Evolutionary conservation across 2,113 vertebrate species (phyloP), one percentile per base, ranked within the genome.

Genomic region (Cromileptes altivelis): DNA sequence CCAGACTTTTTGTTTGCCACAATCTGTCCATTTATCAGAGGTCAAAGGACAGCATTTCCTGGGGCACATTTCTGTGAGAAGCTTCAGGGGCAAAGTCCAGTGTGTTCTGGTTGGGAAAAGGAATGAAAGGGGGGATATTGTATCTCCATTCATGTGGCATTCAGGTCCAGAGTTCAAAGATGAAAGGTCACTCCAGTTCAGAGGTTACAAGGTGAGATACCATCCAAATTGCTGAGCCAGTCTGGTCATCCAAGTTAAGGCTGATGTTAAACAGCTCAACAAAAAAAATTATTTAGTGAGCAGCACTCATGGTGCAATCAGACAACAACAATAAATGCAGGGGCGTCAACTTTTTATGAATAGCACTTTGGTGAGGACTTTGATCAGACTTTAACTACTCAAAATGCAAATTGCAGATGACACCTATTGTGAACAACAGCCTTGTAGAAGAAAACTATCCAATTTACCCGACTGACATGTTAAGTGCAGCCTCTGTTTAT

Each of bases 101-200:
- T 47, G 13, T 64, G 69, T 68, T 91, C 56, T 78, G 77, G 70
- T 74, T 70, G 81, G 78, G 85, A 79, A 63, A 25, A 85, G 88
- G 92, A 91, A 92, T 89, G 93, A 95, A 91, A 90, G 92, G 88
- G 90, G 86, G 93, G 93, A 93, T 90, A 94, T 95, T 93, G 94
- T 93, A 95, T 95, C 94, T 95, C 92, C 92, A 95, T 94, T 94
- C 92, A 95, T 93, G 94, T 94, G 92, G 95, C 89, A 91, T 88
- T 84, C 47, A 8, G 89, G 93, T 91, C 93, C 84, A 93, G 61
- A 91, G 95, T 89, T 94, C 90, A 95, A 91, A 95, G 93, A 90
- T 92, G 91, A 95, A 92, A 92, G 94, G 94, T 95, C 93, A 17
- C 21, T 30, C 19, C 52, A 63, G 93, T 80, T 91, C 90, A 93